These are phyloP conservation scores for Sternotherus odoratus DNA, from an alignment of 2,797 vertebrate species.

Conservation along the genomic window DNA sequence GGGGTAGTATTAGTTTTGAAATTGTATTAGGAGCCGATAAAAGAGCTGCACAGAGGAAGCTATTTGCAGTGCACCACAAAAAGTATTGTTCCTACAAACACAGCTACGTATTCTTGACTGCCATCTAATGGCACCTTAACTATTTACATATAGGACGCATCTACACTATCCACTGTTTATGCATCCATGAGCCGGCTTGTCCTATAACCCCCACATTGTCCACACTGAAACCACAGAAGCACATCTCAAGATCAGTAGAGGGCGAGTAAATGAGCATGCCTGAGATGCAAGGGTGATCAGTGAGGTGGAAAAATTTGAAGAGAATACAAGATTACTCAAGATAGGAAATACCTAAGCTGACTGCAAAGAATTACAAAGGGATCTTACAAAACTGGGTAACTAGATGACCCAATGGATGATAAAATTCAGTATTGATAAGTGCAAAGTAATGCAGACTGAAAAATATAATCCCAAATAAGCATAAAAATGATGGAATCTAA, in stretches of 20 bases:
- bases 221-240: neutral
- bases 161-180: neutral
- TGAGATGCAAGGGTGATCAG: neutral
- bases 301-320: too few relatives aligned
- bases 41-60: neutral
- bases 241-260: neutral
- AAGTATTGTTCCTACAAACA: neutral
- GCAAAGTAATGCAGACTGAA: too few relatives aligned
- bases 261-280: neutral
- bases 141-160: neutral
- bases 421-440: too few relatives aligned
- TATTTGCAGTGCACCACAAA: accelerated
- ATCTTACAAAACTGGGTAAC: too few relatives aligned
- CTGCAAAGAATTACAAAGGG: too few relatives aligned
- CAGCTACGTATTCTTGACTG: neutral
- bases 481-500: too few relatives aligned
- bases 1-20: neutral
- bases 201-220: neutral
- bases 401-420: too few relatives aligned
- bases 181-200: neutral
- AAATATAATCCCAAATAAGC: too few relatives aligned
- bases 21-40: neutral
- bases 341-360: too few relatives aligned
- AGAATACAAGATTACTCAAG: too few relatives aligned
- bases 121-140: accelerated